Evolutionary conservation across 2,888 invertebrate genomes (phyloP), one percentile per base, ranked within the genome.

Genomic region (Cordilura impudica): DNA sequence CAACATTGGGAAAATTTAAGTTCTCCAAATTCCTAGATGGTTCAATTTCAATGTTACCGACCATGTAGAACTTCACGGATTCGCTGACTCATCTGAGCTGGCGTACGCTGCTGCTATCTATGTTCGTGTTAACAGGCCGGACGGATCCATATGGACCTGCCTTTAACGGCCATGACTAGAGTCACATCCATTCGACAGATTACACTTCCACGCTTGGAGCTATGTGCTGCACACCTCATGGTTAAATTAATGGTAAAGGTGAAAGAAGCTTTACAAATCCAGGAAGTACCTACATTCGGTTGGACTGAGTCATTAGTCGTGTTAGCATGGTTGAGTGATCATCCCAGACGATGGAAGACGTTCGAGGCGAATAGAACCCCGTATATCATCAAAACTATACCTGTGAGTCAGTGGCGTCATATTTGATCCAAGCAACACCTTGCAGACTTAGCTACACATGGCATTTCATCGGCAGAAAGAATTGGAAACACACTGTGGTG

Each of bases 381-480:
- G 12, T 71, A 63, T n/a, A n/a, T n/a, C n/a, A n/a, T n/a, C n/a
- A n/a, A n/a, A n/a, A n/a, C n/a, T n/a, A n/a, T 72, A 35, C 75
- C 74, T 16, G 56, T 65, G 23, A 8, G 14, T 18, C 51, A 74
- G 3, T 81, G 67, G 77, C 47, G 49, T 1, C 77, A 81, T 18
- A 54, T 81, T 6, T 1, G 10, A 8, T 70, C n/a, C n/a, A n/a
- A n/a, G n/a, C n/a, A n/a, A n/a, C n/a, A n/a, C n/a, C n/a, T n/a
- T n/a, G n/a, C n/a, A 14, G 82, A 78, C 16, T 49, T 81, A 23
- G 75, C 76, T 1, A 81, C 78, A 1, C 73, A 76, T 39, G 81
- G 80, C 4, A 53, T 82, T 1, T 51, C 49, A 0, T 53, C 70
- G 4, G 8, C 35, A n/a, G 56, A 58, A 10, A 29, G 71, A 0